phyloP scores from a whole-genome alignment of 2,797 vertebrate species.

The Valencia hispanica region DNA sequence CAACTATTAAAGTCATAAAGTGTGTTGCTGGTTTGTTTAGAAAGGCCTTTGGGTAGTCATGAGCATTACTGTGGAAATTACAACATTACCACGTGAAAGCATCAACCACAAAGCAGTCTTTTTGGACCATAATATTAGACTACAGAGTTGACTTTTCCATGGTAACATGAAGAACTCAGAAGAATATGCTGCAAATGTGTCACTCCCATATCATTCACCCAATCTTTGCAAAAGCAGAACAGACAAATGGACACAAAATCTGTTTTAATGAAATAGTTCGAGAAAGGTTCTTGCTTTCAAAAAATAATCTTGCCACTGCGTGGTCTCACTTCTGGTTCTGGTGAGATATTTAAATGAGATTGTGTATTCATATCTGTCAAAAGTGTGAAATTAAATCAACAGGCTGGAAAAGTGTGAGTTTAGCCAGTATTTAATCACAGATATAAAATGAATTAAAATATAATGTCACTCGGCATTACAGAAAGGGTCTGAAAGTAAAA shows the following conservation, averaged over 20 bases:
- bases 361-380: slow-evolving; percentile 24
- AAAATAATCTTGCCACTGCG: background rate
- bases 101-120: slow-evolving; percentile 34
- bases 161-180: slow-evolving; percentile 19
- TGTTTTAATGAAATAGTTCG: slow-evolving; percentile 40
- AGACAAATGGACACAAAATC: background rate
- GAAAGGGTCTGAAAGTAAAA: background rate
- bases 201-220: background rate
- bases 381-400: background rate
- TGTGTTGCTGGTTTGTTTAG: slow-evolving; percentile 74
- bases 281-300: slow-evolving; percentile 1
- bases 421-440: background rate
- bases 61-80: slow-evolving; percentile 69
- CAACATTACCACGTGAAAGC: slow-evolving; percentile 63
- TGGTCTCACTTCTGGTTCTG: slow-evolving; percentile 5
- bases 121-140: slow-evolving; percentile 32
- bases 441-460: background rate
- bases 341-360: slow-evolving; percentile 38
- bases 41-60: slow-evolving; percentile 65
- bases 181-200: background rate
- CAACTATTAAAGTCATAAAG: slow-evolving; percentile 32
- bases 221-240: background rate
- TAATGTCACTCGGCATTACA: background rate
- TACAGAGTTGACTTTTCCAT: slow-evolving; percentile 41
- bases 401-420: slow-evolving; percentile 10